Conservation (phyloP, 35 echinoderm and acorn worm species). For the Anneissia japonica region DNA sequence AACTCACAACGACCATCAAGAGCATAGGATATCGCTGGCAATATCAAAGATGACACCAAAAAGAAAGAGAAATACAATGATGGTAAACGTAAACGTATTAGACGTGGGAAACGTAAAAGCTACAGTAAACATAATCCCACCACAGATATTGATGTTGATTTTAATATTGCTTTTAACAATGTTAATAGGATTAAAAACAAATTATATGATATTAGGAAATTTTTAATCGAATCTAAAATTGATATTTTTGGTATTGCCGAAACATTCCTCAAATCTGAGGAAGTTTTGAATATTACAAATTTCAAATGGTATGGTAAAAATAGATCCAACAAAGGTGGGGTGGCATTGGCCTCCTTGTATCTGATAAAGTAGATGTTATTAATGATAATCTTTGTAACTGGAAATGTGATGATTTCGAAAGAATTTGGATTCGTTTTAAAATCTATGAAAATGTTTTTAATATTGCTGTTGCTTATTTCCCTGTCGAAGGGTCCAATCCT, state of each 20-base stretch:
- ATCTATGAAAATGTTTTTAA: neutral
- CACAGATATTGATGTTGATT: too few relatives aligned
- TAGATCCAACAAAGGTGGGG: constrained; percentile 8
- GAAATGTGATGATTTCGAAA: neutral
- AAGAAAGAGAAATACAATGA: too few relatives aligned
- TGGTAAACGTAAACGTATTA: too few relatives aligned
- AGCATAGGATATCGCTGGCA: too few relatives aligned
- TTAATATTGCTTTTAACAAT: too few relatives aligned
- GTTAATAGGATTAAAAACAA: neutral
- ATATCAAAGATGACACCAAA: too few relatives aligned
- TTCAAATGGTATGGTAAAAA: constrained; percentile 30
- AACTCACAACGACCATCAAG: too few relatives aligned
- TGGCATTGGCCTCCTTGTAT: constrained; percentile 9
- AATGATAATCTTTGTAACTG: neutral
- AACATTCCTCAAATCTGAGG: constrained; percentile 1
- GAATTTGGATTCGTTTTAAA: neutral
- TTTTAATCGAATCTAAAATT: constrained; percentile 10
- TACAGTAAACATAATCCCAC: too few relatives aligned
- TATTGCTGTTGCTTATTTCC: neutral
- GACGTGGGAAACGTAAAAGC: too few relatives aligned
- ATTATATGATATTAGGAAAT: neutral
- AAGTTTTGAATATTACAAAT: neutral
- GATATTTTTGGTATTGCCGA: constrained; percentile 15
- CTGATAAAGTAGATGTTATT: neutral
- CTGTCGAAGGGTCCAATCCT: neutral